A percentile compares a stretch with the other conserved stretches of the same genome.
Conservation (phyloP, 2,888 invertebrate species). For the Parnassius mnemosyne region DNA sequence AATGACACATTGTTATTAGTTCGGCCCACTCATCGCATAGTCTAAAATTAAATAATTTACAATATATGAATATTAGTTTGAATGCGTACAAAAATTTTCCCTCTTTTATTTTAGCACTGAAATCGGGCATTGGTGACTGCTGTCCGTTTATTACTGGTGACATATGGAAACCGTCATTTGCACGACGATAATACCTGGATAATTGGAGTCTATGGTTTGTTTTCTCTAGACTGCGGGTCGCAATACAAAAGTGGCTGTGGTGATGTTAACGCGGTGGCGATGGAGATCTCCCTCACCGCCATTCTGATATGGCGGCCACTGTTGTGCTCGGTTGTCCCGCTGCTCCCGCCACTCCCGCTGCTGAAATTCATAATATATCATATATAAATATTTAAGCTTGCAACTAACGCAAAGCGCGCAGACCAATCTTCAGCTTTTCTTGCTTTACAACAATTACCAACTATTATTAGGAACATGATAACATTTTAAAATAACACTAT, state of each 20-base stretch:
- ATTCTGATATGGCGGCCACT: conserved; percentile 78
- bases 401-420: too few relatives aligned
- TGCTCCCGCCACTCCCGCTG: conserved; percentile 43
- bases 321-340: conserved; percentile 81
- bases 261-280: conserved; percentile 30
- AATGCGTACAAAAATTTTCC: conserved; percentile 55
- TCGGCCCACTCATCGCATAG: conserved; percentile 53
- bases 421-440: too few relatives aligned
- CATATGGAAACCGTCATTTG: conserved; percentile 31
- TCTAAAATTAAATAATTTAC: conserved; percentile 72
- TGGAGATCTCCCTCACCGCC: conserved; percentile 78
- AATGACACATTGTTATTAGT: conserved; percentile 38
- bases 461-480: too few relatives aligned
- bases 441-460: too few relatives aligned
- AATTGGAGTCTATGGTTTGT: neutral
- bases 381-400: too few relatives aligned
- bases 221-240: conserved; percentile 28
- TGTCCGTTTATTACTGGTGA: conserved; percentile 10
- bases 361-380: conserved; percentile 32
- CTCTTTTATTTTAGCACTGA: conserved; percentile 31
- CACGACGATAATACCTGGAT: conserved; percentile 30
- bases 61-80: conserved; percentile 67
- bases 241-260: conserved; percentile 34
- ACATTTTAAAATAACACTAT: too few relatives aligned
- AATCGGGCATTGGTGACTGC: conserved; percentile 23